phyloP scores from a whole-genome alignment of 2,888 invertebrate genomes.

The Podotricha telesiphe region DNA sequence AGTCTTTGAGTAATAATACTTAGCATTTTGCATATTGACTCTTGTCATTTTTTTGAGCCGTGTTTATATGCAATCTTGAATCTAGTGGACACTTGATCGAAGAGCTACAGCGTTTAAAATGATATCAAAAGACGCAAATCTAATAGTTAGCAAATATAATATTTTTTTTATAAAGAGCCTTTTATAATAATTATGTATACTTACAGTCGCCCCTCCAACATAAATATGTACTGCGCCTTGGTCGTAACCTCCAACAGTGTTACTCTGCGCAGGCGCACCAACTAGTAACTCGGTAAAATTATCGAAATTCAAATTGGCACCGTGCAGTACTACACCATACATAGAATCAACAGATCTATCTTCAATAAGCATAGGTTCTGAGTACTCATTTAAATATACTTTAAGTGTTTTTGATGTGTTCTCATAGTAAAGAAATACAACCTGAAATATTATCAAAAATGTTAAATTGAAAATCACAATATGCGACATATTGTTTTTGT shows the following conservation, averaged over 20 bases:
- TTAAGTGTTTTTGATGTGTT: background rate
- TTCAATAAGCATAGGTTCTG: conserved; percentile 28
- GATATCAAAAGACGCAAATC: too few relatives aligned
- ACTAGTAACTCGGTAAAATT: conserved; percentile 82
- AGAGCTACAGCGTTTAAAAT: too few relatives aligned
- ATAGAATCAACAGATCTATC: conserved; percentile 72
- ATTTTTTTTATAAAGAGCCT: too few relatives aligned
- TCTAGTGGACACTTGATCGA: too few relatives aligned
- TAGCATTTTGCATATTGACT: too few relatives aligned
- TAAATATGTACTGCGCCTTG: conserved; percentile 83
- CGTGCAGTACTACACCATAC: conserved; percentile 81
- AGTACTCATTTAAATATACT: background rate
- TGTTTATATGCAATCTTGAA: too few relatives aligned
- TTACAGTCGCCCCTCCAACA: conserved; percentile 49
- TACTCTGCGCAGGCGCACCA: conserved; percentile 79
- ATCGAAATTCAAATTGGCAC: conserved; percentile 78
- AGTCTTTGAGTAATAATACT: too few relatives aligned
- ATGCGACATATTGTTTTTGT: too few relatives aligned
- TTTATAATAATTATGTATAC: background rate
- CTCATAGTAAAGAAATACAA: conserved; percentile 46
- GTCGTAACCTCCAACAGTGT: conserved; percentile 58
- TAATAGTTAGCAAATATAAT: too few relatives aligned
- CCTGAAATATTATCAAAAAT: conserved; percentile 43
- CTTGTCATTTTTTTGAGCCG: too few relatives aligned
- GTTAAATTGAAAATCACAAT: too few relatives aligned